These are phyloP conservation scores for Oxystoma pomonae DNA, from an alignment of 2,888 invertebrate genomes.

Conservation along the genomic window DNA sequence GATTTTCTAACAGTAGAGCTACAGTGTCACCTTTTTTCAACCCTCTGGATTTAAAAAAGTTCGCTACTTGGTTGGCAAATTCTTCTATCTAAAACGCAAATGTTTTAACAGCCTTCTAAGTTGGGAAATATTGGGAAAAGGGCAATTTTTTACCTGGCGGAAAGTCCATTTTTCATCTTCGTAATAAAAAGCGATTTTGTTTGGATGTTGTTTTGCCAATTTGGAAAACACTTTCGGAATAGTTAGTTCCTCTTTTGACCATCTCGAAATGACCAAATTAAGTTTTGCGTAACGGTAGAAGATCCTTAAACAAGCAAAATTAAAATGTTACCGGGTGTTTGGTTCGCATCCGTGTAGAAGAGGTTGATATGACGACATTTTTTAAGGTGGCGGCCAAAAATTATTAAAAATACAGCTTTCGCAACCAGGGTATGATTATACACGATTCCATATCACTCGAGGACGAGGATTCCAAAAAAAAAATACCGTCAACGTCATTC, in stretches of 20 bases:
- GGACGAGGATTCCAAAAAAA: too few relatives aligned
- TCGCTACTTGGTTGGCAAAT: conserved; percentile 74
- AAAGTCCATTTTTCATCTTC: conserved; percentile 66
- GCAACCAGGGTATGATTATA: too few relatives aligned
- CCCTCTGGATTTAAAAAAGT: conserved; percentile 69
- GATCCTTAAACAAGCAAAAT: conserved; percentile 54
- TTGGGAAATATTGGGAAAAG: too few relatives aligned
- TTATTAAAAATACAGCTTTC: too few relatives aligned
- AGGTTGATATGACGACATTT: too few relatives aligned
- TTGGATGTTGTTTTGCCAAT: conserved; percentile 52
- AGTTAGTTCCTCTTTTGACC: conserved; percentile 53
- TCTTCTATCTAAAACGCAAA: conserved; percentile 65
- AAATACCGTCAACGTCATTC: too few relatives aligned
- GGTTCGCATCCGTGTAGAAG: too few relatives aligned
- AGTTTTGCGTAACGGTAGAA: conserved; percentile 51
- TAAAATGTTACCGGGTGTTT: too few relatives aligned
- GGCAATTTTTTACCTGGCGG: conserved; percentile 58
- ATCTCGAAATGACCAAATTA: conserved; percentile 51
- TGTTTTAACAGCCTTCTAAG: conserved; percentile 6
- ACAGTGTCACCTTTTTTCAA: conserved; percentile 80
- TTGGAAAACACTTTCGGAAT: conserved; percentile 56
- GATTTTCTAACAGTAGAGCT: conserved; percentile 84
- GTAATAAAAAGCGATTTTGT: conserved; percentile 68
- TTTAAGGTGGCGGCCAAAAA: too few relatives aligned
- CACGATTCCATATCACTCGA: too few relatives aligned